A percentile compares a stretch with the other conserved stretches of the same genome.
These are phyloP conservation scores for Hoplias malabaricus DNA, from an alignment of 2,113 vertebrate genomes.

Conservation along the genomic window DNA sequence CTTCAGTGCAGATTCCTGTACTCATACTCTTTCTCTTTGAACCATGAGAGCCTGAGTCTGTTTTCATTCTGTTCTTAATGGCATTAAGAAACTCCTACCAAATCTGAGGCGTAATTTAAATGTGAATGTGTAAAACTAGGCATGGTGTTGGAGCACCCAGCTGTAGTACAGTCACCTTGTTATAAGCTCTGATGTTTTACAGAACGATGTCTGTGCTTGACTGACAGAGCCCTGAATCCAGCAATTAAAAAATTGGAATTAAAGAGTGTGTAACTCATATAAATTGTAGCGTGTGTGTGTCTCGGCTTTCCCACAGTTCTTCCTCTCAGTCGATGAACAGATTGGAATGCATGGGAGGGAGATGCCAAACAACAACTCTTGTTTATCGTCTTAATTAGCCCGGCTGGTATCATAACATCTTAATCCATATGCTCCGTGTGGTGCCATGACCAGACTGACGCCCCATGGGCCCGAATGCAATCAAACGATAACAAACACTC, in stretches of 20 bases:
- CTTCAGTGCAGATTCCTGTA: neutral
- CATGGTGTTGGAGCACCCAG: neutral
- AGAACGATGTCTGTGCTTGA: neutral
- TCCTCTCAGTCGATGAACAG: conserved; percentile 39
- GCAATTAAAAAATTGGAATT: conserved; percentile 16
- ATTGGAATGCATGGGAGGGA: conserved; percentile 44
- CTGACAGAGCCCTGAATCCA: neutral
- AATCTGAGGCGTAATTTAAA: conserved; percentile 13
- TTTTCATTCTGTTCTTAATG: neutral
- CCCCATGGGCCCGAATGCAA: conserved; percentile 25
- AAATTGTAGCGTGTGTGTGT: neutral
- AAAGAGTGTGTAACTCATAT: neutral
- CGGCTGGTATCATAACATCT: conserved; percentile 42
- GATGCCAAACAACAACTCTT: conserved; percentile 29
- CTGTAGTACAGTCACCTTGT: neutral
- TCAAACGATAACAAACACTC: conserved; percentile 22
- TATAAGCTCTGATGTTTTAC: neutral
- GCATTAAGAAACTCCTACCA: neutral
- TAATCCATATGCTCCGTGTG: conserved; percentile 46
- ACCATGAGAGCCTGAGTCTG: neutral
- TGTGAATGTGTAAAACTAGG: conserved; percentile 8
- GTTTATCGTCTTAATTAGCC: conserved; percentile 47
- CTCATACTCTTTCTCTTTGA: neutral
- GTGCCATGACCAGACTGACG: conserved; percentile 28
- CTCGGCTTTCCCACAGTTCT: neutral